Base-by-base conservation (phyloP, 2,888 invertebrate species). In the Epinotia brunnichana region DNA sequence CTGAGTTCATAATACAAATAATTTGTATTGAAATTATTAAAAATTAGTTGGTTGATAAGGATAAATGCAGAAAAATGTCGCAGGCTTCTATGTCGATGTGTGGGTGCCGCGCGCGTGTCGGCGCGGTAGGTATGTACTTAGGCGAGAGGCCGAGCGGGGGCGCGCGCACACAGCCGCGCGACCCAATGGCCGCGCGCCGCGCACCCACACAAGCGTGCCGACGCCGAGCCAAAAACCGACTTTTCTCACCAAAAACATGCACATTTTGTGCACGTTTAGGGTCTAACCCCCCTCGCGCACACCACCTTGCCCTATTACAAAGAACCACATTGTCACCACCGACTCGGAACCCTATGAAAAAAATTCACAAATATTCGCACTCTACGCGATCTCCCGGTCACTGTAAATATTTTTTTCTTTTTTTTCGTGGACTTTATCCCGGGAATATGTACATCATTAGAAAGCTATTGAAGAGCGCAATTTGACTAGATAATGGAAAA, bases 201-300 rank as follows among this genome's bases (percentile, higher is more conserved):
- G 73, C 86, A 85, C 88, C 80, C 87, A 85, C 85, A 87, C 86
- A 76, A 77, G 76, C 81, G 75, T 79, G 67, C 78, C 72, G 68
- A 78, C 81, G 77, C 35, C 7, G 35, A 35, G 81, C 82, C 85
- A 84, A 85, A 86, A 85, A 87, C 87, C 80, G 81, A 82, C 82
- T 85, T 85, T 86, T 86, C 85, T 85, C 82, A 83, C 80, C 79
- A 86, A 86, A 88, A 88, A 84, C 82, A 78, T 77, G 77, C 79
- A 80, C 78, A 86, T 91, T 90, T 88, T 91, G 85, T 87, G 85
- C 81, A 88, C 76, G 82, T 91, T 92, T 88, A 90, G 83, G 84
- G 83, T 81, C 78, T 81, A 80, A 73, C 73, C 77, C 77, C 78
- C 84, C 87, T 81, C 88, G 91, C 92, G 91, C 92, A 91, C 63